Percentiles rank a stretch among this genome's conserved stretches.
Conservation (phyloP, 1,140 invertebrate species). For the Neodiprion pinetum region DNA sequence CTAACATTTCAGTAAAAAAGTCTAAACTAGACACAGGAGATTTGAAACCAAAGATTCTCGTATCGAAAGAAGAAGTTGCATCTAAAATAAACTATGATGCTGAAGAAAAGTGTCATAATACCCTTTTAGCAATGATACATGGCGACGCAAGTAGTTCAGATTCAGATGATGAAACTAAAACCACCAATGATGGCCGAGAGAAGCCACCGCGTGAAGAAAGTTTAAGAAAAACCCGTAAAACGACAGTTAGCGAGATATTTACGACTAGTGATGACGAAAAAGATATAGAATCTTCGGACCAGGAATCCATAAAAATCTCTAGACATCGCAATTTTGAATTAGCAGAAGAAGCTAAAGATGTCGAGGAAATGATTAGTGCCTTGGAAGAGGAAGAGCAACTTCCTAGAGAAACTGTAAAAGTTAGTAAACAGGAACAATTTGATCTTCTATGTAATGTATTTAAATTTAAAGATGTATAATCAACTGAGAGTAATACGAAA, state of each 20-base stretch:
- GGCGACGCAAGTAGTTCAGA: background rate
- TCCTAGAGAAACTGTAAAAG: background rate
- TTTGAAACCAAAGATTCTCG: too few species aligned
- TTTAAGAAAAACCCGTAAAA: too few species aligned
- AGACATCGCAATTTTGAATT: background rate
- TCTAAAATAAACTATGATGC: too few species aligned
- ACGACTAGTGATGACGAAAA: too few species aligned
- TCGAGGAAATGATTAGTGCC: background rate
- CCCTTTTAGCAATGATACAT: background rate
- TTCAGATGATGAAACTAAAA: background rate
- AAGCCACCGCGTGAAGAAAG: too few species aligned
- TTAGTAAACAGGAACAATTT: conserved; percentile 8
- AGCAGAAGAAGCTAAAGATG: background rate
- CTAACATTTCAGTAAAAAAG: too few species aligned
- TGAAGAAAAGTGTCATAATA: background rate
- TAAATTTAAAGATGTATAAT: conserved; percentile 11
- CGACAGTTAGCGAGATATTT: too few species aligned
- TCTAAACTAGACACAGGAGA: too few species aligned
- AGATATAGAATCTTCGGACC: too few species aligned
- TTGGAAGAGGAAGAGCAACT: conserved; percentile 17
- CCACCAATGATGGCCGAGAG: background rate
- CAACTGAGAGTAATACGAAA: background rate
- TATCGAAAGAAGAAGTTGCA: too few species aligned
- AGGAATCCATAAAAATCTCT: too few species aligned
- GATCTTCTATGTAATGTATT: background rate